Base-by-base conservation (phyloP, 2,113 vertebrate species). In the Alaudala cheleensis region DNA sequence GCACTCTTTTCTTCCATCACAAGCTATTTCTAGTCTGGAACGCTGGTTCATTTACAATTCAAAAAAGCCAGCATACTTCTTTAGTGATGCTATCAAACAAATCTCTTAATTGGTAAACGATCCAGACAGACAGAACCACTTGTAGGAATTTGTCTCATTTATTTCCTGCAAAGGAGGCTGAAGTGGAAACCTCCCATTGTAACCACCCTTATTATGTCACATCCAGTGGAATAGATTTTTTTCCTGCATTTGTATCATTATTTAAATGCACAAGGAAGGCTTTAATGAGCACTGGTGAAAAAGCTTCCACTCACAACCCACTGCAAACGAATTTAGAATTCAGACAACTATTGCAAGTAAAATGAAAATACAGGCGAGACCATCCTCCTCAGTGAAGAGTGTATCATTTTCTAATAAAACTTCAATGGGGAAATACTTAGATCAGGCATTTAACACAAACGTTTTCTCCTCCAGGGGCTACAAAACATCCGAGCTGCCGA, bases 401-500 rank as follows among this genome's bases (percentile, higher is more conserved):
- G 13, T 6, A 18, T 31, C 24, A 11, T 33, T 47, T 47, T 5
- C 2, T 44, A 56, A 21, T 25, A 64, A 67, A 8, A 21, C 60
- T 60, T 40, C 51, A 14, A 3, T 1, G 14, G 26, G 40, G 20
- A 66, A 69, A 79, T 8, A 24, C 14, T 54, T 20, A 14, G 1
- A 8, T 44, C 49, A 76, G 65, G 19, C 65, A 45, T 47, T 66
- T 86, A 49, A 91, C 20, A 53, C 1, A 45, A 33, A 4, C 33
- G 61, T 70, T 81, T 90, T 71, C 50, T 88, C 81, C 86, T 91
- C 60, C 93, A 99, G 99, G 96, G 97, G 83, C 98, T 99, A 64
- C 98, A 99, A 76, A 98, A 99, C 70, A 90, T 98, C 87, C 98
- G 96, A 57, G 97, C 98, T 14, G 96, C 97, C 10, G 98, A 98